Evolutionary conservation across 2,888 invertebrate genomes (phyloP).

Genomic region (Crocallis elinguaria): DNA sequence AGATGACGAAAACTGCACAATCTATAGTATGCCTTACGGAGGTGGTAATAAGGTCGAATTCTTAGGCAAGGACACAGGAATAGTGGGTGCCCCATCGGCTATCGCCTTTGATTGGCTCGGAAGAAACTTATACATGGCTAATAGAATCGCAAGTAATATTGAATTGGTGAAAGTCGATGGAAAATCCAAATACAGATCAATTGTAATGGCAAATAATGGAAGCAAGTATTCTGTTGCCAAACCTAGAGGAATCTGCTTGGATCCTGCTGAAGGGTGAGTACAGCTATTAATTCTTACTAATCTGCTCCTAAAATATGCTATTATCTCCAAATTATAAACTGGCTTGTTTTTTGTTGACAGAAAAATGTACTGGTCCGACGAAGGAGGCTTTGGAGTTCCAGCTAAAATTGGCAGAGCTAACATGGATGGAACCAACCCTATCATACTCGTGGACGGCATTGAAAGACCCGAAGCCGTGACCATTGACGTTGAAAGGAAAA

Average conservation of each 20-base stretch:
- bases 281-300: neutral
- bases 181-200: constrained; percentile 91
- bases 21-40: constrained; percentile 92
- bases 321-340: constrained; percentile 7
- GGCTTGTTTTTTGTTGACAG: too few relatives aligned
- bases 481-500: constrained; percentile 92
- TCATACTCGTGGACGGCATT: constrained; percentile 88
- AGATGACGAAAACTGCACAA: constrained; percentile 93
- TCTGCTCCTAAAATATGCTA: neutral
- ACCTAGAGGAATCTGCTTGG: constrained; percentile 94
- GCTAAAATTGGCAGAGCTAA: constrained; percentile 95
- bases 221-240: constrained; percentile 93
- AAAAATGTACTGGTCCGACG: constrained; percentile 98
- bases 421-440: constrained; percentile 95
- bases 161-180: constrained; percentile 95
- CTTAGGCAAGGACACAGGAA: constrained; percentile 91
- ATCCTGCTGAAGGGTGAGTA: constrained; percentile 94
- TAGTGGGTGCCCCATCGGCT: constrained; percentile 95
- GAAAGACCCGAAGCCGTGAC: constrained; percentile 93
- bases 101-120: constrained; percentile 99
- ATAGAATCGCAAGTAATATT: constrained; percentile 94
- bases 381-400: constrained; percentile 95
- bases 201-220: constrained; percentile 96
- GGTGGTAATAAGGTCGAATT: constrained; percentile 92
- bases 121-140: constrained; percentile 96